These are phyloP conservation scores for Sciurus carolinensis DNA, from an alignment of 2,797 vertebrate genomes.

Conservation along the genomic window DNA sequence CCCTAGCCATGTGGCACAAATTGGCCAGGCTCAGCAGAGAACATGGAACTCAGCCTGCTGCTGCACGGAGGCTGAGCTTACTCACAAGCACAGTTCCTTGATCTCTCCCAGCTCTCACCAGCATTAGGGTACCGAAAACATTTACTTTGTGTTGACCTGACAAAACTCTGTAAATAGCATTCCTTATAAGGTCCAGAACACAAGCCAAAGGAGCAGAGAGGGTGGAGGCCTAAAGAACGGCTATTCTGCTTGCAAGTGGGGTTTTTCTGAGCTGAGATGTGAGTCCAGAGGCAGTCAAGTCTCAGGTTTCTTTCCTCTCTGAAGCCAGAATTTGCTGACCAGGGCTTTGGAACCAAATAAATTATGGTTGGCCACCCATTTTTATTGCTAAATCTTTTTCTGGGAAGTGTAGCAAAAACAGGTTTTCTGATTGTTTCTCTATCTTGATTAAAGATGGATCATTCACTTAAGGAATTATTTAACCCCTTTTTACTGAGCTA, in stretches of 20 bases:
- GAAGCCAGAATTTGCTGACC: background rate
- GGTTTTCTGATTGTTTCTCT: conserved; percentile 47
- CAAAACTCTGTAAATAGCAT: conserved; percentile 62
- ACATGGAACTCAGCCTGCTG: background rate
- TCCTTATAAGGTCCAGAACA: background rate
- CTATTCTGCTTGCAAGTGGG: background rate
- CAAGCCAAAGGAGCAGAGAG: background rate
- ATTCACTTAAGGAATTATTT: background rate
- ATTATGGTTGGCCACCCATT: background rate
- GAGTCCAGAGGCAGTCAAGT: background rate
- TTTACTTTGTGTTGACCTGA: conserved; percentile 72
- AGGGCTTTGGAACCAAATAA: background rate
- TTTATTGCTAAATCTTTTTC: background rate
- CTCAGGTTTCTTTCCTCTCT: conserved; percentile 38
- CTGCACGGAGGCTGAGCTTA: background rate
- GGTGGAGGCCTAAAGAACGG: background rate
- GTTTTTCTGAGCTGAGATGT: background rate
- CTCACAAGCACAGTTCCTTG: conserved; percentile 16
- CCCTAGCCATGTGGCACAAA: background rate
- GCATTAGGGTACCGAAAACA: conserved; percentile 64
- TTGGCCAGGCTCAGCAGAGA: accelerated
- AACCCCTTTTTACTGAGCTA: background rate
- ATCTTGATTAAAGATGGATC: background rate
- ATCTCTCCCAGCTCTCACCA: conserved; percentile 9
- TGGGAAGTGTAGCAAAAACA: background rate